A percentile compares a stretch with the other conserved stretches of the same genome.
Conservation (phyloP, 2,113 vertebrate species). For the Serilophus lunatus region DNA sequence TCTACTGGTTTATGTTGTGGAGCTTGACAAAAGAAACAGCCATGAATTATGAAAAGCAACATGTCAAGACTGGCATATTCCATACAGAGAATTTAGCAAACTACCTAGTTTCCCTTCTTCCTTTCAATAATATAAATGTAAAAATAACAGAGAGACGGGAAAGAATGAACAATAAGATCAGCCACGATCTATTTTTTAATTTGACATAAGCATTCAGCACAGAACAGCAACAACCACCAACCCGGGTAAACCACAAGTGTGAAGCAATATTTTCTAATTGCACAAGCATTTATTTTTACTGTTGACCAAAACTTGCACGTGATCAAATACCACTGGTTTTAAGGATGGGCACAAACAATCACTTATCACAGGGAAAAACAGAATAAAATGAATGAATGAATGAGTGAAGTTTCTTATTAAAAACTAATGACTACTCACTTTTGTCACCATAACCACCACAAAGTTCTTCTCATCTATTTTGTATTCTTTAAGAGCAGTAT, state of each 20-base stretch:
- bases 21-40: neutral
- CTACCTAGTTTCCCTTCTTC: neutral
- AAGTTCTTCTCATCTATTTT: conserved; percentile 98
- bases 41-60: neutral
- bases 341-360: neutral
- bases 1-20: neutral
- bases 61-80: neutral
- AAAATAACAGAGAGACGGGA: neutral
- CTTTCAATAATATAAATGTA: neutral
- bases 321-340: neutral
- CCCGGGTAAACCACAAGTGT: accelerated
- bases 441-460: conserved; percentile 97
- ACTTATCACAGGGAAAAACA: neutral
- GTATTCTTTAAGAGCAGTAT: conserved; percentile 91
- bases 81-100: neutral
- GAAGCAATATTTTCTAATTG: neutral
- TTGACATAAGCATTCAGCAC: neutral
- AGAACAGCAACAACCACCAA: neutral
- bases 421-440: conserved; percentile 75
- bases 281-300: neutral
- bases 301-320: neutral
- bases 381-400: neutral
- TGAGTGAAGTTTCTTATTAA: neutral
- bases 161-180: neutral
- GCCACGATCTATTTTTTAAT: neutral